A percentile compares a stretch with the other conserved stretches of the same genome.
Evolutionary conservation across 2,888 invertebrate genomes (phyloP).

Genomic region (Euclidia mi): DNA sequence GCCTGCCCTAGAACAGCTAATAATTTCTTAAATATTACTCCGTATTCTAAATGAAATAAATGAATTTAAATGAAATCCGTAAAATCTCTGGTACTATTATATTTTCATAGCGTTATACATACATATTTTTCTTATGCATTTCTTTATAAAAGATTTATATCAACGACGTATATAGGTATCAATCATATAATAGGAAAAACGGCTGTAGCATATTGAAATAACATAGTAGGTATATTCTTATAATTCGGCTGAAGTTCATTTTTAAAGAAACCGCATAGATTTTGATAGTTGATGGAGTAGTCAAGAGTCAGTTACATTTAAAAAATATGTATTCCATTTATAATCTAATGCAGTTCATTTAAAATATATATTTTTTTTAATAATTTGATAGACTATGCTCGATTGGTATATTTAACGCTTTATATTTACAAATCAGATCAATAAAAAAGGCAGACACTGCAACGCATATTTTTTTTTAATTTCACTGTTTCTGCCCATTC

Average conservation of each 20-base stretch:
- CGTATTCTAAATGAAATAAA: no score
- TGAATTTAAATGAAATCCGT: no score
- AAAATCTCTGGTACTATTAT: neutral
- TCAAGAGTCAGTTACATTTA: neutral
- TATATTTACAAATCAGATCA: no score
- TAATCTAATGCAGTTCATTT: neutral
- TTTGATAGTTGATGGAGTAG: neutral
- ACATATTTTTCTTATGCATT: no score
- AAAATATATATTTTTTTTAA: neutral
- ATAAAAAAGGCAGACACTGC: no score
- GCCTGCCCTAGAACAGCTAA: no score
- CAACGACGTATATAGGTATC: neutral
- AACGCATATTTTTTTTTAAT: no score
- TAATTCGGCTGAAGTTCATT: constrained; percentile 4
- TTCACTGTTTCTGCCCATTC: no score
- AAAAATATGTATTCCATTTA: neutral
- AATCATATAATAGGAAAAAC: neutral
- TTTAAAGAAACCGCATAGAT: neutral
- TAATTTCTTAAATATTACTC: neutral
- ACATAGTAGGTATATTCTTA: neutral
- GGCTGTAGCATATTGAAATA: neutral
- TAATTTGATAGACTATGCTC: neutral
- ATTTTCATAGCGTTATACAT: neutral
- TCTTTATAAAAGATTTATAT: neutral
- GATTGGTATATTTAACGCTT: constrained; percentile 26